These are phyloP conservation scores for Disparrhopalites patrizii DNA, from an alignment of 2,888 invertebrate species.

Conservation along the genomic window DNA sequence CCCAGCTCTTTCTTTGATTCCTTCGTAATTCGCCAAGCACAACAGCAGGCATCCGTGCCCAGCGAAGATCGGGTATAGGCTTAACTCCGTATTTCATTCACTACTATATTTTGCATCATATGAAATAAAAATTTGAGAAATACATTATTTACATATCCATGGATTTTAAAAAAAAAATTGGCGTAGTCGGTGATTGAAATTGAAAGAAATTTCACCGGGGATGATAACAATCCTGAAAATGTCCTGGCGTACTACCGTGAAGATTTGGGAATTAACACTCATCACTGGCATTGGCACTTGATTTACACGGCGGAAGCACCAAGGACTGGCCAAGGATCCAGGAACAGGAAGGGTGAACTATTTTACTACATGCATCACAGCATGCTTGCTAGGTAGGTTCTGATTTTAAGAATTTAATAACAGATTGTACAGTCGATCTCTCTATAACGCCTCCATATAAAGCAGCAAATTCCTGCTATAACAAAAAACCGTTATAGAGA, in stretches of 20 bases:
- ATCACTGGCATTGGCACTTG: slow-evolving; percentile 90
- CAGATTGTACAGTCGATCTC: neutral
- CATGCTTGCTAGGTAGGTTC: slow-evolving; percentile 26
- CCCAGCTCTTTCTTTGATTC: slow-evolving; percentile 66
- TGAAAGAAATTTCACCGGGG: slow-evolving; percentile 63
- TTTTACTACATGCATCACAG: slow-evolving; percentile 74
- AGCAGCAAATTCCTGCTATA: too few species aligned
- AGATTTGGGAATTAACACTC: slow-evolving; percentile 65
- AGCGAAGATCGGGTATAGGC: slow-evolving; percentile 33
- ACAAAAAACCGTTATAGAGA: too few species aligned
- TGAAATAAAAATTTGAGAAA: neutral
- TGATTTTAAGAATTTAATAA: too few species aligned
- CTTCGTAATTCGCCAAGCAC: slow-evolving; percentile 26
- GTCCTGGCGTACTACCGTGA: slow-evolving; percentile 57
- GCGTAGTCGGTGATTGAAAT: slow-evolving; percentile 49
- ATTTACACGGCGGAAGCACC: slow-evolving; percentile 72
- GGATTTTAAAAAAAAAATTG: neutral
- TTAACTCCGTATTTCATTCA: neutral
- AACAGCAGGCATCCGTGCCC: slow-evolving; percentile 33
- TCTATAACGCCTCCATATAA: neutral
- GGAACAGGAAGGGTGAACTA: slow-evolving; percentile 72
- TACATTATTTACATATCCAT: neutral
- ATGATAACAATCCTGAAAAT: slow-evolving; percentile 70
- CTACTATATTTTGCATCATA: neutral
- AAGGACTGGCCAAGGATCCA: slow-evolving; percentile 61